A percentile compares a stretch with the other conserved stretches of the same genome.
Evolutionary conservation across 2,888 invertebrate species (phyloP).

Genomic region (Agrochola lota): DNA sequence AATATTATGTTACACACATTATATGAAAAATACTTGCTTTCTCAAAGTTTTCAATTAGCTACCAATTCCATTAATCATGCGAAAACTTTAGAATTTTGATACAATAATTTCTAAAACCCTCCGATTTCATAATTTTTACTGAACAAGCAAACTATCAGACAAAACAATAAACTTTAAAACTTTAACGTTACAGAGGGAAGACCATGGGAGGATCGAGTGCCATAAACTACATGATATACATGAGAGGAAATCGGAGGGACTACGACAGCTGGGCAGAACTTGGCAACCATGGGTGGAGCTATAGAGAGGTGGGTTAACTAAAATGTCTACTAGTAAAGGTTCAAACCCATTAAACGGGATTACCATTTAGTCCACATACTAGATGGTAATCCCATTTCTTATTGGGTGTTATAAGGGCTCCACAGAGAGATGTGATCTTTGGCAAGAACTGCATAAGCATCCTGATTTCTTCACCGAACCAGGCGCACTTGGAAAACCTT

Average conservation of each 20-base stretch:
- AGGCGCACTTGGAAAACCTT: too few relatives aligned
- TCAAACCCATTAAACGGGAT: neutral
- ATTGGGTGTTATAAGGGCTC: neutral
- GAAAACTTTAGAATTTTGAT: neutral
- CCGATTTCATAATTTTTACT: slow-evolving; percentile 53
- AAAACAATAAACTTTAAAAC: slow-evolving; percentile 5
- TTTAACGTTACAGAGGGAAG: slow-evolving; percentile 86
- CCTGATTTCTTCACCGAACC: too few relatives aligned
- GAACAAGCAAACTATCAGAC: slow-evolving; percentile 2
- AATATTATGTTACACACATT: too few relatives aligned
- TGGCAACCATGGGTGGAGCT: slow-evolving; percentile 92
- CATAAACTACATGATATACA: slow-evolving; percentile 92
- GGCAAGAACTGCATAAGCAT: too few relatives aligned
- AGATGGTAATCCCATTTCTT: neutral
- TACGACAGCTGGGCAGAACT: slow-evolving; percentile 92
- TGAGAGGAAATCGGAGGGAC: slow-evolving; percentile 90
- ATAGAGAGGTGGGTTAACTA: slow-evolving; percentile 84
- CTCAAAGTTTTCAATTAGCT: neutral
- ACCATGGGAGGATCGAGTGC: slow-evolving; percentile 93
- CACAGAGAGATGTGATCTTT: too few relatives aligned
- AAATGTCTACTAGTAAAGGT: neutral
- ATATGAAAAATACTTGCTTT: neutral
- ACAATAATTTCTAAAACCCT: neutral
- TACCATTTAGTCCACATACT: neutral
- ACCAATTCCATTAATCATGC: neutral